Base-by-base conservation (phyloP, 2,113 vertebrate genomes). In the Campylomormyrus numenius region DNA sequence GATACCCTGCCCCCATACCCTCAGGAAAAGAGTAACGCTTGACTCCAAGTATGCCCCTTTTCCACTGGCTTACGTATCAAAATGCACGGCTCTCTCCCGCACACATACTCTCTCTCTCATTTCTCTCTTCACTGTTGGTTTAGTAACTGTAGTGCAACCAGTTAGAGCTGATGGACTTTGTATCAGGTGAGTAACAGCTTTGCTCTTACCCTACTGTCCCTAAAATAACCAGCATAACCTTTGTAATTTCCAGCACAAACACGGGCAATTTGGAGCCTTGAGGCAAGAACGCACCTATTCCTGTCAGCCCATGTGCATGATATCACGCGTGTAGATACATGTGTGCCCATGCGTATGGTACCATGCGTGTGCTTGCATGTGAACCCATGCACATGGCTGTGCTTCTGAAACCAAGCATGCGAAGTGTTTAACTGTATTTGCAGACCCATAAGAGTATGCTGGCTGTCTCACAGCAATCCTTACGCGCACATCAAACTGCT, bases 201-300 rank as follows among this genome's bases (percentile, higher is more conserved):
- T 89, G 56, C 85, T 87, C 58, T 85, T 90, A 74, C 85, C 84
- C 85, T 90, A 49, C 89, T 90, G 70, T 87, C 89, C 84, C 31
- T 4, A 48, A 58, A 66, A 85, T 11, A 49, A 49, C 3, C 42
- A n/a, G 42, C 46, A 84, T 58, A 58, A 58, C 1, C 53, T 56
- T 6, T 9, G 56, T 24, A 8, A 85, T 85, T 48, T 85, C 45
- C 45, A 24, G 8, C 35, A 46, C 17, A 85, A 49, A 85, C 24
- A 48, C 21, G 5, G 46, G 24, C 42, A 85, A 89, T 50, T 49
- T 77, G 24, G 70, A 17, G 5, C 53, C 53, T 21, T 21, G 53
- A 56, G 5, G 53, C 53, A 39, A 77, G 70, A 39, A 77, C 13
- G 9, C 9, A 17, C 15, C 1, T 35, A 13, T 77, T 15, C 31